Evolutionary conservation across 1,140 invertebrate genomes (phyloP), one percentile per base, ranked within the genome.

Genomic region (Triops longicaudatus): DNA sequence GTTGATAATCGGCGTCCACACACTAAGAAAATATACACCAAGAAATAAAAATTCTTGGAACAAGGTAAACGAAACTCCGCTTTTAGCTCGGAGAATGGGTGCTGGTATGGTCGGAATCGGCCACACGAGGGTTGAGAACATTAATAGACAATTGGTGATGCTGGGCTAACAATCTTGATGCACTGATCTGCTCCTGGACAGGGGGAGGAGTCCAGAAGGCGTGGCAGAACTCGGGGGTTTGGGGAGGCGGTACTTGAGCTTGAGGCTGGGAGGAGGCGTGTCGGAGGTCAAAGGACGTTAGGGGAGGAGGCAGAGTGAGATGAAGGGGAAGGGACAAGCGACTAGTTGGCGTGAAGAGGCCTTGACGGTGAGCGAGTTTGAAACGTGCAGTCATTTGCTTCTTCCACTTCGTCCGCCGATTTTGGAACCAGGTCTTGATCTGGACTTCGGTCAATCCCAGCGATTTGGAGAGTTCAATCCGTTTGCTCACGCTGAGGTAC

Each of bases 391-490:
- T 95, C 79, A 97, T 83, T 81, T 98, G 95, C 81, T 98, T 98
- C 84, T 98, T 97, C 95, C 95, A 97, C 82, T 98, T 98, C 0
- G 95, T 98, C 78, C 95, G 86, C 74, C 95, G 87, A 84, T 97
- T 97, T 85, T 98, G 95, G 82, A 96, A 98, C 96, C 96, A 98
- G 0, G 96, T 98, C 83, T 98, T 98, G 76, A 98, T 96, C 86
- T 98, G 96, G 2, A 97, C 95, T 86, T 98, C 96, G 0, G 95
- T 97, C 12, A 98, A 84, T 77, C 90, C 92, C 9, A 98, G 82
- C 0, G 90, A 90, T 83, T 95, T 94, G 0, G 95, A 96, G 1
- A 98, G 85, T 81, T 98, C 94, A 90, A 97, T 91, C 73, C 96
- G 86, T 85, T 98, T 98, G 79, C 91, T 95, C 0, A 98, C 96